Base-by-base conservation (phyloP, 2,888 invertebrate species). In the Polymixis lichenea region DNA sequence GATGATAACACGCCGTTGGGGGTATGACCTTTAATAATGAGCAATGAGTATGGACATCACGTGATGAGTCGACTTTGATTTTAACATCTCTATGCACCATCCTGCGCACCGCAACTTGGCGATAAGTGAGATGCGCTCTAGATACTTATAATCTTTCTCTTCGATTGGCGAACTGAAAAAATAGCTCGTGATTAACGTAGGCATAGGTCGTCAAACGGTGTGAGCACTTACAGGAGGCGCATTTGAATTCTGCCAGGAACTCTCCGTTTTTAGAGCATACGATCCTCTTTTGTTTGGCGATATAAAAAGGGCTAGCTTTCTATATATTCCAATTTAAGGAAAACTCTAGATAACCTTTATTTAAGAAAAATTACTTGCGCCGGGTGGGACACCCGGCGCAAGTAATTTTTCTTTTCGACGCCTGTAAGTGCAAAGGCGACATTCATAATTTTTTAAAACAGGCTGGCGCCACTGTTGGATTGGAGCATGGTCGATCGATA, bases 1-100 rank as follows among this genome's bases (percentile, higher is more conserved):
- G 22, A 71, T 69, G 85, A 85, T 87, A 85, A 79, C 68, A 69
- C 75, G 51, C 76, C 69, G 62, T 58, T 77, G 86, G 86, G 86
- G 86, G 86, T 85, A 76, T 74, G 70, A 81, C 62, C 61, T 82
- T 28, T 60, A 15, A 58, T 71, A 61, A 75, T 69, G 55, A 72
- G 55, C 67, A 64, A 46, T 55, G 67, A 38, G n/a, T 64, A 65
- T 75, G 76, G 17, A 38, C 65, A 74, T 64, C 82, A 77, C 85
- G 71, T 83, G 82, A 84, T 80, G n/a, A 68, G 19, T 46, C 15
- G 62, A 62, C 28, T 69, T 38, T 67, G 76, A 73, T 79, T 74
- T 72, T 56, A 66, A 56, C 25, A 28, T 17, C 19, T 43, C 9
- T 43, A 0, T 28, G 58, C 28, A 28, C 58, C 28, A 19, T 28